Evolutionary conservation across 2,888 invertebrate species (phyloP).

Genomic region (Gisinianus flammeolus): DNA sequence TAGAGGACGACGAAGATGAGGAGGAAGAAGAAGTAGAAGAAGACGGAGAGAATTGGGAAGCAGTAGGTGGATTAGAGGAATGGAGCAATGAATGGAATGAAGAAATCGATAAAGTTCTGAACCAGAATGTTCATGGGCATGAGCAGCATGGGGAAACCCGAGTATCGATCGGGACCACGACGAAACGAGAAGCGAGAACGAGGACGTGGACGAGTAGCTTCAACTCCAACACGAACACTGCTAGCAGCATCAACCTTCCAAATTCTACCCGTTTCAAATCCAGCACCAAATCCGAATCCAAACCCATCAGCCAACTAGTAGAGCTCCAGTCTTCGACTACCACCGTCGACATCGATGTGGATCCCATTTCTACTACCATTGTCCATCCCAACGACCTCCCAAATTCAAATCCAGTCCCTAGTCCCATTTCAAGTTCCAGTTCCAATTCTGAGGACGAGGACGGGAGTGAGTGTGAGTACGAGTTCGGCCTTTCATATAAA

Average conservation of each 20-base stretch:
- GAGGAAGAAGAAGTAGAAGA: neutral
- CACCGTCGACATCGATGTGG: neutral
- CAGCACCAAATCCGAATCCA: neutral
- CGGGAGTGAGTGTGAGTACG: neutral
- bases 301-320: neutral
- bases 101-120: constrained; percentile 40
- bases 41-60: neutral
- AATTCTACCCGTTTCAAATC: neutral
- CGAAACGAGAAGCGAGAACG: neutral
- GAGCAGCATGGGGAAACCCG: constrained; percentile 58
- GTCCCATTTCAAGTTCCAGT: too few species aligned
- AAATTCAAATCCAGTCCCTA: too few species aligned
- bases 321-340: neutral
- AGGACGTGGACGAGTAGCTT: neutral
- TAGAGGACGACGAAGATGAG: neutral
- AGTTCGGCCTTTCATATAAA: too few species aligned
- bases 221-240: neutral
- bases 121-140: constrained; percentile 47
- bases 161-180: constrained; percentile 55
- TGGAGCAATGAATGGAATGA: constrained; percentile 29
- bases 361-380: too few species aligned
- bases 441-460: neutral
- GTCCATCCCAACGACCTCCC: neutral
- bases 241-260: neutral
- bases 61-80: neutral